Evolutionary conservation across 2,797 vertebrate species (phyloP), one percentile per base, ranked within the genome.

Genomic region (Chelon auratus): DNA sequence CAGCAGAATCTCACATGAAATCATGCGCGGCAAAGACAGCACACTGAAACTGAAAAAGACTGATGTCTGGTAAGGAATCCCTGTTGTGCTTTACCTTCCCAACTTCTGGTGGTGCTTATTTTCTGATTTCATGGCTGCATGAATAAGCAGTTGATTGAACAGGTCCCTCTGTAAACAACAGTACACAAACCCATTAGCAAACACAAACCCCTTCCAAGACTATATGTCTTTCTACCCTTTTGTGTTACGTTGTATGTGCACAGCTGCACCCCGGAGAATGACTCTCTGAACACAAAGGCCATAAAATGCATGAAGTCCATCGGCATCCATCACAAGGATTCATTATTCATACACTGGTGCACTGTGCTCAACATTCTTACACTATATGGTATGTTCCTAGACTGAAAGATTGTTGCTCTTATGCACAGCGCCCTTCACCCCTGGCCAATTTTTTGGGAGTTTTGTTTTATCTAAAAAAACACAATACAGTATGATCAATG

Each of bases 141-240:
- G 96, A 75, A 99, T 96, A 47, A 99, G 67, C 14, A 99, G 76
- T 81, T 96, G 97, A 90, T 83, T 96, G 94, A 99, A 98, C 91
- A 99, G 0, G 8, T 99, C 98, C 82, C 97, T 97, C 98, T 99
- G 93, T 15, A 89, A 89, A 82, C 74, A 60, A 67, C 75, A 78
- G 53, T 6, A 50, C 67, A 85, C 54, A 68, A 67, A 72, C 0
- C 52, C 55, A 50, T 84, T 71, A 80, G 79, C 39, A 63, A 70
- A 81, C 59, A 78, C 33, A 66, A 63, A 76, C 22, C 61, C 52
- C n/a, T 56, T 45, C 22, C 37, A 43, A 56, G 43, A 22, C 36
- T 42, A 24, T 55, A 22, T 36, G 18, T 37, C 40, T 24, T 65
- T 67, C 40, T 33, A 9, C 11, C 24, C 8, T 60, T 71, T 39